phyloP scores from a whole-genome alignment of 2,888 invertebrate genomes.

The Polymixis flavicincta region DNA sequence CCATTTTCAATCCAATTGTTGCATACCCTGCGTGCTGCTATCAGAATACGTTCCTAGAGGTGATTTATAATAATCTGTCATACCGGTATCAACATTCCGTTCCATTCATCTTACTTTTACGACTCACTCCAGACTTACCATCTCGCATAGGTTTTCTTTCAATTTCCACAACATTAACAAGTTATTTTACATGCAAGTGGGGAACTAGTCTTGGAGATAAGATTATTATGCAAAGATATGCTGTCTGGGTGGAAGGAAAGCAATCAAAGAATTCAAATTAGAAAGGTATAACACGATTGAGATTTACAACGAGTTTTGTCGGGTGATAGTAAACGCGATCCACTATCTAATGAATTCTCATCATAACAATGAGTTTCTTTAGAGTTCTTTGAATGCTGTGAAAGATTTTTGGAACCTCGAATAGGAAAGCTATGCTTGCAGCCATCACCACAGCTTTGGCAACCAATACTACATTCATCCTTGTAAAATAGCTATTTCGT shows the following conservation, averaged over 20 bases:
- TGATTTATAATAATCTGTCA: constrained; percentile 33
- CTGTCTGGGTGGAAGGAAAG: constrained; percentile 60
- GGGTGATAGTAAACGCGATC: constrained; percentile 62
- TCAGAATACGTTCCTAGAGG: background rate
- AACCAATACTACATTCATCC: background rate
- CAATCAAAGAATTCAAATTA: constrained; percentile 73
- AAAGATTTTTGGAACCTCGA: background rate
- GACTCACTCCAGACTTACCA: constrained; percentile 32
- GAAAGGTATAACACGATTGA: constrained; percentile 70
- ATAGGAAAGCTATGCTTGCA: background rate
- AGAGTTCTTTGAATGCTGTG: constrained; percentile 24
- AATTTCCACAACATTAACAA: constrained; percentile 45
- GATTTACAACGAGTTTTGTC: constrained; percentile 58
- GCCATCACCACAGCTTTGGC: too few species aligned
- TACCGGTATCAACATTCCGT: constrained; percentile 37
- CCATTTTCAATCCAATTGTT: background rate
- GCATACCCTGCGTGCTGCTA: background rate
- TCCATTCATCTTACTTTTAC: constrained; percentile 45
- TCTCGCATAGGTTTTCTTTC: constrained; percentile 37
- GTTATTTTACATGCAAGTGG: constrained; percentile 43
- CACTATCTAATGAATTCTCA: constrained; percentile 58
- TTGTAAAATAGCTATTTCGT: background rate
- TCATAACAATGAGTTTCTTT: constrained; percentile 63
- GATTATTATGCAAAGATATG: constrained; percentile 66
- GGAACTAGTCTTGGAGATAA: constrained; percentile 52